These are phyloP conservation scores for Thunnus thynnus DNA, from an alignment of 2,113 vertebrate species.

Conservation along the genomic window DNA sequence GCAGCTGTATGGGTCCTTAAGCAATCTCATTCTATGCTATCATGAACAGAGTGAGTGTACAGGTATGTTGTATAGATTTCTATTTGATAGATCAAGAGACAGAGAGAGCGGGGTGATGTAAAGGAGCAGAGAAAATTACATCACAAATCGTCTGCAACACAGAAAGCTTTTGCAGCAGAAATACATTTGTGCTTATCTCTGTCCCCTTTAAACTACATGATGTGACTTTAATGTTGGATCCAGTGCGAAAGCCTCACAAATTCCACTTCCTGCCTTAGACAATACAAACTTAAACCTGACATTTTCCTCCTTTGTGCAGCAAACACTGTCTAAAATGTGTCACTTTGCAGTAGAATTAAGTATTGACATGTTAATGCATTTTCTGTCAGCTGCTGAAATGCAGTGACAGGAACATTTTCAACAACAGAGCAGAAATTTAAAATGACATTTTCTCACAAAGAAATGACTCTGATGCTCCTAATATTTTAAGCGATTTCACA, in stretches of 20 bases:
- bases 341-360: background rate
- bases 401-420: slow-evolving; percentile 9
- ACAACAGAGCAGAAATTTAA: slow-evolving; percentile 19
- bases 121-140: slow-evolving; percentile 32
- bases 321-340: background rate
- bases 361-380: background rate
- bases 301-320: background rate
- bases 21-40: background rate
- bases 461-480: background rate
- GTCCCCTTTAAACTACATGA: slow-evolving; percentile 4
- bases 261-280: background rate
- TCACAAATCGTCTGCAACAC: background rate
- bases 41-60: background rate
- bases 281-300: background rate
- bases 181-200: slow-evolving; percentile 15
- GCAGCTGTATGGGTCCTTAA: background rate
- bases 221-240: background rate
- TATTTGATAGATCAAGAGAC: background rate
- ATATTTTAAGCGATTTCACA: slow-evolving; percentile 19
- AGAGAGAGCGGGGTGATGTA: background rate
- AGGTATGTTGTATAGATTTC: slow-evolving; percentile 5
- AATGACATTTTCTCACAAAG: slow-evolving; percentile 1
- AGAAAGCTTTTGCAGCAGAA: slow-evolving; percentile 1
- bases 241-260: background rate
- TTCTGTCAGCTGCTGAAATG: background rate